Evolutionary conservation across 2,888 invertebrate species (phyloP).

Genomic region (Lomographa bimaculata): DNA sequence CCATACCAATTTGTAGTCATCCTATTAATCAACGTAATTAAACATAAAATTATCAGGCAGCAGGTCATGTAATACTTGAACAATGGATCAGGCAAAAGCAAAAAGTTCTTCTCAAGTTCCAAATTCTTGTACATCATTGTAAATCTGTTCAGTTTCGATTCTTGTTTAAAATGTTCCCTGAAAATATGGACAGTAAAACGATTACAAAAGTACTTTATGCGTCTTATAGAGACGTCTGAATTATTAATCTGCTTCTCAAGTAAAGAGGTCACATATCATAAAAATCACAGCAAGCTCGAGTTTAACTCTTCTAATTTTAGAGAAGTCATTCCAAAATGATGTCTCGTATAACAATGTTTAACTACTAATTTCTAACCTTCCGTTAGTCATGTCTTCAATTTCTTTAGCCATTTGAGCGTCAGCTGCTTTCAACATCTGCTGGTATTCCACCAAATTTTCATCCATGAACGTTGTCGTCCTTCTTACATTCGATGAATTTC

Average conservation of each 20-base stretch:
- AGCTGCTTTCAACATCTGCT: constrained; percentile 86
- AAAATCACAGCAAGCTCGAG: too few species aligned
- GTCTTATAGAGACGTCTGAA: constrained; percentile 8
- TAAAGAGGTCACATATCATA: too few species aligned
- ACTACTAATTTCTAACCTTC: constrained; percentile 85
- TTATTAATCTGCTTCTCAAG: too few species aligned
- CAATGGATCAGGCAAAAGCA: constrained; percentile 90
- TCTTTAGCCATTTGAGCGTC: constrained; percentile 91
- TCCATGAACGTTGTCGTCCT: constrained; percentile 87
- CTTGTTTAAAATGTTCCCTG: constrained; percentile 87
- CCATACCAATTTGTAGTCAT: constrained; percentile 72
- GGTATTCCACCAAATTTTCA: constrained; percentile 85
- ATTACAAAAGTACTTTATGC: constrained; percentile 1
- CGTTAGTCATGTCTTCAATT: constrained; percentile 92
- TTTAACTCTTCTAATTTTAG: too few species aligned
- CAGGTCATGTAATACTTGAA: constrained; percentile 89
- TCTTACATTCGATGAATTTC: constrained; percentile 59
- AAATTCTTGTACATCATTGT: constrained; percentile 76
- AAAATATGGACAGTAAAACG: constrained; percentile 40
- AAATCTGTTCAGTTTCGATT: constrained; percentile 79
- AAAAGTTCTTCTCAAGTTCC: constrained; percentile 88
- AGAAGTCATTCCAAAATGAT: too few species aligned
- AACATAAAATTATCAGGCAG: constrained; percentile 59
- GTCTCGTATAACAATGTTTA: too few species aligned
- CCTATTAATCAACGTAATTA: constrained; percentile 64